These are phyloP conservation scores for Chromobotia macracanthus DNA, from an alignment of 2,797 vertebrate species.

Conservation along the genomic window DNA sequence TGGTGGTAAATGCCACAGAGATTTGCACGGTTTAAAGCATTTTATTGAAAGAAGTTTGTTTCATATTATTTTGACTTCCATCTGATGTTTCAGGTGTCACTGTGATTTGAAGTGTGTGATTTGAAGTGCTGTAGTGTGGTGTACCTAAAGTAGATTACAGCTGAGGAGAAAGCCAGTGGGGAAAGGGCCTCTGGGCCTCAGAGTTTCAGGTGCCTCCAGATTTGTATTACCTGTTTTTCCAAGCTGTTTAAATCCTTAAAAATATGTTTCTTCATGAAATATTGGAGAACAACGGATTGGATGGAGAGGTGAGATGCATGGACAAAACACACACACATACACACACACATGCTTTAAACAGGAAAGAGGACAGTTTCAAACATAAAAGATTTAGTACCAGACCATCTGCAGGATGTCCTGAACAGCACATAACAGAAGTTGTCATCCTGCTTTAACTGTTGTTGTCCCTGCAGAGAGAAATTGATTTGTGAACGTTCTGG, in stretches of 20 bases:
- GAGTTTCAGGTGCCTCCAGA: neutral
- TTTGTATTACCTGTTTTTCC: neutral
- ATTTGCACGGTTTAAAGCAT: neutral
- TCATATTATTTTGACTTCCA: neutral
- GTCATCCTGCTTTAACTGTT: neutral
- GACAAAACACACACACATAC: neutral
- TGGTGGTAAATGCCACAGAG: constrained; percentile 10
- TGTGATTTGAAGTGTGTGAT: neutral
- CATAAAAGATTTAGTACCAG: constrained; percentile 3
- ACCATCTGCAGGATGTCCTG: constrained; percentile 17
- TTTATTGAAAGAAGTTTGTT: neutral
- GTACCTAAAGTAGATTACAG: neutral
- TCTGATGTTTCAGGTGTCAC: neutral
- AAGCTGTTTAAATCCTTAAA: neutral
- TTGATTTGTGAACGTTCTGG: constrained; percentile 2
- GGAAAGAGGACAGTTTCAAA: neutral
- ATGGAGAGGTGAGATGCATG: neutral
- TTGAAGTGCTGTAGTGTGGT: neutral
- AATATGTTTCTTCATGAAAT: constrained; percentile 32
- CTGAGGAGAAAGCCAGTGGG: neutral
- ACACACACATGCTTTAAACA: neutral
- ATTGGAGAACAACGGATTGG: constrained; percentile 4
- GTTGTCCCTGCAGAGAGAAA: neutral
- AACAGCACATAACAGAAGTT: constrained; percentile 13
- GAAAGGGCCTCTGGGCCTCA: neutral